These are phyloP conservation scores for Garrulus glandarius DNA, from an alignment of 2,797 vertebrate species.

Conservation along the genomic window DNA sequence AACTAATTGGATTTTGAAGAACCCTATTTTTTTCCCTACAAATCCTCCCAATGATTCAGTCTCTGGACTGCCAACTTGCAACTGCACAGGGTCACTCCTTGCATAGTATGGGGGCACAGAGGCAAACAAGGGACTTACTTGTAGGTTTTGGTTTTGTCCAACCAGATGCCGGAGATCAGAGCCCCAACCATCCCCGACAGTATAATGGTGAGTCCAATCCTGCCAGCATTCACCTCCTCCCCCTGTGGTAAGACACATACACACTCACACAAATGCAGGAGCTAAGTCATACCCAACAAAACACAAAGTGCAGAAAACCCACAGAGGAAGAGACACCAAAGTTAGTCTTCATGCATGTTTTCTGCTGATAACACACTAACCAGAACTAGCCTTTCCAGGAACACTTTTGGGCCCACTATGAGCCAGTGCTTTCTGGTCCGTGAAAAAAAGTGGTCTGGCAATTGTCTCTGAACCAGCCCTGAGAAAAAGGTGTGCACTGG, in stretches of 20 bases:
- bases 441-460: not conserved
- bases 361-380: not conserved
- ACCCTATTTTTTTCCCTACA: not conserved
- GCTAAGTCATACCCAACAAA: not conserved
- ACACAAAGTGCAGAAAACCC: not conserved
- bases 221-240: constrained; percentile 93
- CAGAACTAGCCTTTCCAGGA: not conserved
- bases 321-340: not conserved
- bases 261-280: not conserved
- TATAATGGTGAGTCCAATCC: constrained; percentile 92
- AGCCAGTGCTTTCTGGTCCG: not conserved
- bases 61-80: not conserved
- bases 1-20: not conserved
- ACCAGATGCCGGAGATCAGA: constrained; percentile 91
- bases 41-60: not conserved
- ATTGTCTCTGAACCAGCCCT: not conserved
- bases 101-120: not conserved
- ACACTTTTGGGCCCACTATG: not conserved
- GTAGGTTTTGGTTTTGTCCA: constrained; percentile 95
- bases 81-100: not conserved
- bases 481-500: not conserved
- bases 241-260: constrained; percentile 76
- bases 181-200: constrained; percentile 91
- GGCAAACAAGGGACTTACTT: constrained; percentile 82
- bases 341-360: not conserved